Base-by-base conservation (phyloP, 2,797 vertebrate species). In the Characodon lateralis region DNA sequence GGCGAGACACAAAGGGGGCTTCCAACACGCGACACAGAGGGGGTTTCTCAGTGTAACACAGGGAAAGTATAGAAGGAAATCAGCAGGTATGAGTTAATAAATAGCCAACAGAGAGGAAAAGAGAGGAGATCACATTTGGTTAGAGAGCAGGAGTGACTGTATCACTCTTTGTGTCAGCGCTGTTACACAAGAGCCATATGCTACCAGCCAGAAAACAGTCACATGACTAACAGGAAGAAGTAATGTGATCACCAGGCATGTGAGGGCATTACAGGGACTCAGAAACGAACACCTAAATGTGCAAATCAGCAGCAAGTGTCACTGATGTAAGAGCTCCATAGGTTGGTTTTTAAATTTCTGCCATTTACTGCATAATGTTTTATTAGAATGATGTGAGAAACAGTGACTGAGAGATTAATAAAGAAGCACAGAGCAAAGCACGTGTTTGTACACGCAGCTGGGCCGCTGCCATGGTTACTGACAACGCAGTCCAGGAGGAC, bases 1-100 rank as follows among this genome's bases (percentile, higher is more conserved):
- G 71, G 85, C 94, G 93, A 93, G 90, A 78, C 77, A 68, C 82
- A 24, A 93, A 96, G 96, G 97, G 97, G 97, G 94, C 93, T 92
- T 92, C 78, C 89, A 93, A 97, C 97, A 92, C 89, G 96, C 97
- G 85, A 85, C 90, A 13, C 65, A 26, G 63, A 77, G 71, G 63
- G 24, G 39, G 63, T 79, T 72, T 86, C 61, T 81, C n/a, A 81
- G 39, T n/a, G 51, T 14, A 73, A 79, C 70, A 86, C 72, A 76
- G 74, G 68, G 71, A 84, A 86, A 82, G 76, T 71, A 61, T 61
- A 71, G 66, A 43, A n/a, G 73, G 69, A 53, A 73, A 82, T 84
- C 81, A 87, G 85, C 77, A 85, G 83, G 82, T 83, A 77, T 26
- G 85, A 87, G 87, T 91, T 92, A 88, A 89, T 88, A 81, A 89